Conservation (phyloP, 2,113 vertebrate genomes). For the Ciconia boyciana region DNA sequence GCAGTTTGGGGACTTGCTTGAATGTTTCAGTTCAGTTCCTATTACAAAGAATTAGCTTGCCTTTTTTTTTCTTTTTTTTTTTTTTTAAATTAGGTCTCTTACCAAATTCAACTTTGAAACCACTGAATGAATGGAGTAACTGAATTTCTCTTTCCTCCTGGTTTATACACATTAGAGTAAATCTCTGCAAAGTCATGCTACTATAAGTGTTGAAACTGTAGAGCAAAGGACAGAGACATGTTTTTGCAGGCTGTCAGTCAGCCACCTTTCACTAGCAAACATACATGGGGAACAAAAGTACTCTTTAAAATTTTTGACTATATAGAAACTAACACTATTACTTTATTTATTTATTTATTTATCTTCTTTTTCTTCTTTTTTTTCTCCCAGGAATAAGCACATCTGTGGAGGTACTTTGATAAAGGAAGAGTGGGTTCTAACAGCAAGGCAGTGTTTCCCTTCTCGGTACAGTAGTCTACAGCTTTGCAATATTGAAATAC, state of each 20-base stretch:
- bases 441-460: constrained; percentile 93
- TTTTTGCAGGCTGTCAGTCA: neutral
- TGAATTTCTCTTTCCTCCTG: neutral
- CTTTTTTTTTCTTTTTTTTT: neutral
- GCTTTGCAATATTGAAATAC: neutral
- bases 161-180: neutral
- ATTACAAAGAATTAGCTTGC: neutral
- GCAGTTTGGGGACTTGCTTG: neutral
- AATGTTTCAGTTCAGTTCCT: neutral
- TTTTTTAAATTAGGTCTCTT: neutral
- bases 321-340: neutral
- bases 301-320: neutral
- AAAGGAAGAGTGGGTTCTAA: constrained; percentile 94
- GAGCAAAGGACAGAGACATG: neutral
- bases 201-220: neutral
- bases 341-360: neutral
- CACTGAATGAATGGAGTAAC: neutral
- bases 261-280: neutral
- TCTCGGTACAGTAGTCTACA: constrained; percentile 82
- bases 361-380: neutral
- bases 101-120: neutral
- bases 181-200: neutral
- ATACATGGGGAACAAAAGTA: neutral
- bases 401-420: constrained; percentile 96
- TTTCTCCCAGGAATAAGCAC: constrained; percentile 80